A percentile compares a stretch with the other conserved stretches of the same genome.
These are phyloP conservation scores for Pelodytes ibericus DNA, from an alignment of 2,797 vertebrate species.

Conservation along the genomic window DNA sequence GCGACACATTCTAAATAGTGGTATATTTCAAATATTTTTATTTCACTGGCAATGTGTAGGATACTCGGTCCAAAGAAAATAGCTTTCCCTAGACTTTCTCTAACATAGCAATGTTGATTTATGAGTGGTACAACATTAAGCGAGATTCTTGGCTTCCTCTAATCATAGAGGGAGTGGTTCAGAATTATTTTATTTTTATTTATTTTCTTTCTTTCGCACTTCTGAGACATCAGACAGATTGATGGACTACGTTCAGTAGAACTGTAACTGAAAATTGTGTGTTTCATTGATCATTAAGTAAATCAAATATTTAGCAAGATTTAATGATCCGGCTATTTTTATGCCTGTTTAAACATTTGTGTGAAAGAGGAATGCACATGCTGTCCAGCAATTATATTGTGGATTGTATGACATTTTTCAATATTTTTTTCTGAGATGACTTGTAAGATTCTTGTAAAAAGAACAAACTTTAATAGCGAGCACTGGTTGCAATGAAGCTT, in stretches of 20 bases:
- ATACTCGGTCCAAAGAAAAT: constrained; percentile 26
- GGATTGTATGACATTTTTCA: too few species aligned
- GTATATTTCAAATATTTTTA: constrained; percentile 33
- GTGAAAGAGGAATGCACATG: neutral
- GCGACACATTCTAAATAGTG: neutral
- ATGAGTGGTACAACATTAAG: constrained; percentile 18
- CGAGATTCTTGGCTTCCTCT: constrained; percentile 28
- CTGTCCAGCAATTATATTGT: too few species aligned
- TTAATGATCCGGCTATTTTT: neutral
- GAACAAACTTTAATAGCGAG: too few species aligned
- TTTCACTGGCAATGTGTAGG: constrained; percentile 10
- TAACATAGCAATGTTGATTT: constrained; percentile 22
- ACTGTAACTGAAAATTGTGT: neutral
- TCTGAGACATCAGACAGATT: neutral
- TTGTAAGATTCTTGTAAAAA: too few species aligned
- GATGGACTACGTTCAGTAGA: neutral
- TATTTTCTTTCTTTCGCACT: neutral
- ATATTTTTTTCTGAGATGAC: too few species aligned
- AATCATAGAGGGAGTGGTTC: constrained; percentile 26
- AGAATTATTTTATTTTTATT: constrained; percentile 13
- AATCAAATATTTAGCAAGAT: neutral
- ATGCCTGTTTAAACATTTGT: neutral
- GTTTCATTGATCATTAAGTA: neutral
- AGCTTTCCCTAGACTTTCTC: constrained; percentile 9
- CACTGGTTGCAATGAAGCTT: too few species aligned